phyloP scores from a whole-genome alignment of 2,113 vertebrate genomes.

The Pterocles orientalis region DNA sequence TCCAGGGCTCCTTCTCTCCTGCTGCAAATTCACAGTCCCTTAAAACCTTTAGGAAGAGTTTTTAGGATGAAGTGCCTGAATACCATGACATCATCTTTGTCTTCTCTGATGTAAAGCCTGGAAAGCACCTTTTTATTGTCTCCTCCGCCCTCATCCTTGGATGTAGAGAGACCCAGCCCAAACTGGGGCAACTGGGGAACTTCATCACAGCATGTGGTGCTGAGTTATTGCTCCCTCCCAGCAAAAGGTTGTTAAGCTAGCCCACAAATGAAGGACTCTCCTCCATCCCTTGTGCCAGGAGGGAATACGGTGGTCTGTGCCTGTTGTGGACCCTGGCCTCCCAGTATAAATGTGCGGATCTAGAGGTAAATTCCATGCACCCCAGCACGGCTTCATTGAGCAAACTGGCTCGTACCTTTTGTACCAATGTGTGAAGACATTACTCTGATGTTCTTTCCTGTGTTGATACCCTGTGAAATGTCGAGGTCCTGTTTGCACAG shows the following conservation, averaged over 20 bases:
- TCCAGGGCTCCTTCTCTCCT: not conserved
- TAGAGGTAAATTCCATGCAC: not conserved
- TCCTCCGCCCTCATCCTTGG: not conserved
- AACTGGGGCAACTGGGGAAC: not conserved
- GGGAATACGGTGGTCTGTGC: not conserved
- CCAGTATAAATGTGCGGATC: not conserved
- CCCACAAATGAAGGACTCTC: not conserved
- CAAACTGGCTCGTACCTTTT: not conserved
- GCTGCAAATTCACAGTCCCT: not conserved
- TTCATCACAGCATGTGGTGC: not conserved
- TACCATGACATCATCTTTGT: not conserved
- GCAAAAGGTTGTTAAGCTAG: not conserved
- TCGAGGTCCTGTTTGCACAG: not conserved
- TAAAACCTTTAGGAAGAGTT: not conserved
- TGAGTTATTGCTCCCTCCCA: not conserved
- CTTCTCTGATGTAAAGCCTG: not conserved
- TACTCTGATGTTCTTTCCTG: not conserved
- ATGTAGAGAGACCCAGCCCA: not conserved
- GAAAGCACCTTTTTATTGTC: not conserved
- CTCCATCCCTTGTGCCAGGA: not conserved
- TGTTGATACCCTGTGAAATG: not conserved
- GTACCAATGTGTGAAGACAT: not conserved
- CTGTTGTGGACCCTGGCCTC: not conserved
- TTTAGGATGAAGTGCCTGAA: not conserved
- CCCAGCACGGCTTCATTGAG: not conserved